Evolutionary conservation across 2,888 invertebrate genomes (phyloP).

Genomic region (Ectropis crepuscularia): DNA sequence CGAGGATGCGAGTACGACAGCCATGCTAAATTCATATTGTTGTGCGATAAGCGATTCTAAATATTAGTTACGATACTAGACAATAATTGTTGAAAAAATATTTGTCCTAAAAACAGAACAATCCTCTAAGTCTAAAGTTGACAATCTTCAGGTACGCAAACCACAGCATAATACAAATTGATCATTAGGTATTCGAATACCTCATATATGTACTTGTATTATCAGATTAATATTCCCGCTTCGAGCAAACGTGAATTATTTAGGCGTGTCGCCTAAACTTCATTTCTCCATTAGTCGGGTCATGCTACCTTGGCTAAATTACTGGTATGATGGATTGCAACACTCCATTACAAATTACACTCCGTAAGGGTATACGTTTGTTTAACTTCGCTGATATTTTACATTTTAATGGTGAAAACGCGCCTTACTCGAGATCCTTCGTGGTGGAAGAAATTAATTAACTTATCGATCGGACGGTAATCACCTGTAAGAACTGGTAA

Average conservation of each 20-base stretch:
- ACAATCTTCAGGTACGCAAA: background rate
- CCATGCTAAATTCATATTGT: too few species aligned
- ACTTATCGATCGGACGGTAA: background rate
- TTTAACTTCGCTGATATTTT: conserved; percentile 18
- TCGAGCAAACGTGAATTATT: conserved; percentile 48
- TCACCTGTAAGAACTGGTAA: too few species aligned
- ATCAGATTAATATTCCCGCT: conserved; percentile 26
- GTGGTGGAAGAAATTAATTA: conserved; percentile 3
- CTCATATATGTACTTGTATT: conserved; percentile 12
- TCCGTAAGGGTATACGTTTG: conserved; percentile 36
- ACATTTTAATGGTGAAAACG: conserved; percentile 13
- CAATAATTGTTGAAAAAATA: too few species aligned
- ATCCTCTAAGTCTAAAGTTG: too few species aligned
- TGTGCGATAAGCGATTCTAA: too few species aligned
- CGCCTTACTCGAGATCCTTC: conserved; percentile 5
- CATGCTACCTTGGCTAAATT: conserved; percentile 58
- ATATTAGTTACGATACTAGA: too few species aligned
- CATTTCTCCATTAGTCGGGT: conserved; percentile 60
- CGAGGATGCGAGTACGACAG: too few species aligned
- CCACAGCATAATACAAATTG: conserved; percentile 9
- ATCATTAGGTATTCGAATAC: conserved; percentile 10
- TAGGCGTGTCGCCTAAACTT: conserved; percentile 50
- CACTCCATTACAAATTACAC: conserved; percentile 49
- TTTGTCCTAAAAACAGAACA: too few species aligned
- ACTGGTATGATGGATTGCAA: conserved; percentile 59